Conservation (phyloP, 2,888 invertebrate genomes). For the Eledone cirrhosa region DNA sequence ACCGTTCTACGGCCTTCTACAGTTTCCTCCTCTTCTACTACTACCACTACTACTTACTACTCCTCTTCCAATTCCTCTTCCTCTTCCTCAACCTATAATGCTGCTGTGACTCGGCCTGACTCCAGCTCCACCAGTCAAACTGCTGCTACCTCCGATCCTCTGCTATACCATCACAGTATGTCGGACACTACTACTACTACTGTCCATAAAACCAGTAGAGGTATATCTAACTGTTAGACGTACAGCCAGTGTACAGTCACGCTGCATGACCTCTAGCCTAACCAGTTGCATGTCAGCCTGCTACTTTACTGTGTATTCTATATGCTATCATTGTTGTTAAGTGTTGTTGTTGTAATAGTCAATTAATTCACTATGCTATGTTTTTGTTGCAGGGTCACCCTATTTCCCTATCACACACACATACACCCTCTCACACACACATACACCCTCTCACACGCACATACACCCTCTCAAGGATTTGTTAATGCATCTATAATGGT, state of each 20-base stretch:
- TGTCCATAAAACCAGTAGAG: constrained; percentile 27
- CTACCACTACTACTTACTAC: background rate
- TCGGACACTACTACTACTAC: constrained; percentile 21
- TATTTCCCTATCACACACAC: background rate
- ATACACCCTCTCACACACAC: too few relatives aligned
- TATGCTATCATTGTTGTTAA: background rate
- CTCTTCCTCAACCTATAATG: constrained; percentile 1
- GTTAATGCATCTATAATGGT: too few relatives aligned
- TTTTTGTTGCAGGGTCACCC: constrained; percentile 28
- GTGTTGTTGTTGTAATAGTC: background rate
- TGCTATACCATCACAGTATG: constrained; percentile 23
- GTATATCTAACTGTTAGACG: constrained; percentile 29
- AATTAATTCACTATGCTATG: constrained; percentile 27
- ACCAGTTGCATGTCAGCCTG: constrained; percentile 27
- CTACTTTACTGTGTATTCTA: background rate
- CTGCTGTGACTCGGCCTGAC: constrained; percentile 24
- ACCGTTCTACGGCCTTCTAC: constrained; percentile 28
- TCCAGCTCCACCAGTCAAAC: constrained; percentile 29
- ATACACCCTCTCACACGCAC: too few relatives aligned
- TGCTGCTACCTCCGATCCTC: constrained; percentile 26
- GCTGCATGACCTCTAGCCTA: constrained; percentile 27
- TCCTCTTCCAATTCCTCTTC: constrained; percentile 30
- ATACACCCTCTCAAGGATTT: too few relatives aligned
- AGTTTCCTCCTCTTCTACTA: background rate
- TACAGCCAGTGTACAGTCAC: constrained; percentile 24